phyloP scores from a whole-genome alignment of 2,888 invertebrate species.

The Caenorhabditis zanzibari region DNA sequence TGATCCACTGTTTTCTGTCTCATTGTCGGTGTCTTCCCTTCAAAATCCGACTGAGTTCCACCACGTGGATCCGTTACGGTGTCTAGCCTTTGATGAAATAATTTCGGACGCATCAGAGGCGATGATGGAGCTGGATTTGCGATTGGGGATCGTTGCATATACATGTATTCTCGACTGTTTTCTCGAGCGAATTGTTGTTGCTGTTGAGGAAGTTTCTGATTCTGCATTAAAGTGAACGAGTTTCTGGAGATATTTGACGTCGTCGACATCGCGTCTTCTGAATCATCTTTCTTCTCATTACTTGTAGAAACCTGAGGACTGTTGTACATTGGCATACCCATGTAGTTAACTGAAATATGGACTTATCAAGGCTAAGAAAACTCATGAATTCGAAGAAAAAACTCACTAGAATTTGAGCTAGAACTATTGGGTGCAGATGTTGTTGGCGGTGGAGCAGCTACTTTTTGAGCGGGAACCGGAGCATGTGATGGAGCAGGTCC shows the following conservation, averaged over 20 bases:
- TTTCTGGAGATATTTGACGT: slow-evolving; percentile 63
- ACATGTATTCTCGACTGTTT: slow-evolving; percentile 61
- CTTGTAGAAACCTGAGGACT: not conserved
- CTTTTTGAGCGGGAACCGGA: slow-evolving; percentile 24
- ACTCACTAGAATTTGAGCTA: slow-evolving; percentile 38
- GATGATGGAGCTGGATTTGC: slow-evolving; percentile 44
- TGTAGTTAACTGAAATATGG: slow-evolving; percentile 49
- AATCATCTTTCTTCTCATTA: slow-evolving; percentile 48
- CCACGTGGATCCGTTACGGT: slow-evolving; percentile 44
- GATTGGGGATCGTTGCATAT: slow-evolving; percentile 49
- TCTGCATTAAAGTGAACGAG: slow-evolving; percentile 60
- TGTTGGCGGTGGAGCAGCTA: slow-evolving; percentile 21
- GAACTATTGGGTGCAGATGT: slow-evolving; percentile 22
- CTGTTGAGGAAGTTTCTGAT: slow-evolving; percentile 38
- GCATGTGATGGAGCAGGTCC: slow-evolving; percentile 30
- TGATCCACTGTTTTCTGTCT: slow-evolving; percentile 38
- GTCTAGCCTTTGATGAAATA: slow-evolving; percentile 44
- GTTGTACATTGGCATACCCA: slow-evolving; percentile 45
- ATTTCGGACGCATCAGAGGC: slow-evolving; percentile 39
- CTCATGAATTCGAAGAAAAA: not conserved
- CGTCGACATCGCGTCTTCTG: slow-evolving; percentile 63
- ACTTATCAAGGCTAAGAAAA: not conserved
- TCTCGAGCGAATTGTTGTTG: slow-evolving; percentile 51
- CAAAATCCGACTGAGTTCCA: slow-evolving; percentile 64
- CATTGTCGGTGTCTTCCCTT: slow-evolving; percentile 43